These are phyloP conservation scores for Trachops cirrhosus DNA, from an alignment of 2,797 vertebrate species.

Conservation along the genomic window DNA sequence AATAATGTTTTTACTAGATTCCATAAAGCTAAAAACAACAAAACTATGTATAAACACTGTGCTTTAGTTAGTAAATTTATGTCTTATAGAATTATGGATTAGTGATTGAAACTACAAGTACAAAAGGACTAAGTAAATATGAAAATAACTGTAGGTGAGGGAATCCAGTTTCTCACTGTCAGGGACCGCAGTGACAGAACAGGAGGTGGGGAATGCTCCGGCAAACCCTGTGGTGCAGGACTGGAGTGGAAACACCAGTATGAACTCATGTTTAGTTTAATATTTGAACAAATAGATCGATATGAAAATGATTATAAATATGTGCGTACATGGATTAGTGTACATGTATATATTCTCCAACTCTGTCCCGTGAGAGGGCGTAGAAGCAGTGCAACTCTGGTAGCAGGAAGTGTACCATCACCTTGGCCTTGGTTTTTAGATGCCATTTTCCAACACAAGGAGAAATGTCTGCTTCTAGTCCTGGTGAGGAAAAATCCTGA, in stretches of 20 bases:
- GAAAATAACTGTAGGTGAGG: background rate
- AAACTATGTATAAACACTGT: background rate
- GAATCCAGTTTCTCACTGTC: background rate
- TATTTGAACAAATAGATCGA: background rate
- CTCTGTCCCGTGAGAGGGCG: background rate
- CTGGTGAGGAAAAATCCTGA: background rate
- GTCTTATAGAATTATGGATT: background rate
- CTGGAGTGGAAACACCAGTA: background rate
- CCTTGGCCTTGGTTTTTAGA: background rate
- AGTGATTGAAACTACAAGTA: background rate
- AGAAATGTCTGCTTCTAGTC: background rate
- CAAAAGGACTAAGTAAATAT: background rate
- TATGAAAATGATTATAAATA: background rate
- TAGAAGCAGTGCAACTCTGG: background rate
- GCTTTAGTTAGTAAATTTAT: background rate
- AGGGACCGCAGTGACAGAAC: background rate
- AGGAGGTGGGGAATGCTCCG: background rate
- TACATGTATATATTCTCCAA: background rate
- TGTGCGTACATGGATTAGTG: background rate
- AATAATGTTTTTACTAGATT: background rate
- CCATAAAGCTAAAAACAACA: background rate
- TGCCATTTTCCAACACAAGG: background rate
- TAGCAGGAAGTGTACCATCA: background rate
- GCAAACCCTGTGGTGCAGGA: background rate
- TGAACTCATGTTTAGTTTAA: background rate